phyloP scores from a whole-genome alignment of 2,797 vertebrate species.

The Artibeus lituratus region DNA sequence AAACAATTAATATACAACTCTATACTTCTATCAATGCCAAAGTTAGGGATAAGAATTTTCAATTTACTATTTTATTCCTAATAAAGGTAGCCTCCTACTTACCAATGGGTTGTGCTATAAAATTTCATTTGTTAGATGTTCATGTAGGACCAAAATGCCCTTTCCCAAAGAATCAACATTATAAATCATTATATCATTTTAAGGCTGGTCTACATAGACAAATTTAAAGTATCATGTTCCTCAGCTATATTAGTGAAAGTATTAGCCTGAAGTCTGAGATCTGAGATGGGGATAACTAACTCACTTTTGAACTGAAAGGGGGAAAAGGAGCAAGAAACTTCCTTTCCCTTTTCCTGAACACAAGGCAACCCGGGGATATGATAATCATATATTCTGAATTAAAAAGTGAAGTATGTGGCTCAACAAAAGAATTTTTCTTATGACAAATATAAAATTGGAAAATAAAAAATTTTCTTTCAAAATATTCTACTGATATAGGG shows the following conservation, averaged over 20 bases:
- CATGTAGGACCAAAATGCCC: conserved; percentile 14
- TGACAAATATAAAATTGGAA: conserved; percentile 10
- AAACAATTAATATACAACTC: background rate
- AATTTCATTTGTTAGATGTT: conserved; percentile 49
- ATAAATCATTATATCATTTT: conserved; percentile 44
- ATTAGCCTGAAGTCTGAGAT: background rate
- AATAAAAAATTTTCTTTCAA: background rate
- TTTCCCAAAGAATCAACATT: conserved; percentile 37
- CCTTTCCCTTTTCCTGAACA: background rate
- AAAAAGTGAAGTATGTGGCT: background rate
- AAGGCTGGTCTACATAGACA: background rate
- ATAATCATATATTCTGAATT: background rate
- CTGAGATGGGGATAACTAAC: background rate
- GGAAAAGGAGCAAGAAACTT: background rate
- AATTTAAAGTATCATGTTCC: conserved; percentile 19
- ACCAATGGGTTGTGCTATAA: conserved; percentile 8
- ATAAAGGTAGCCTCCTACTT: background rate
- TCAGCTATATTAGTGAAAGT: background rate
- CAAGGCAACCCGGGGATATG: background rate
- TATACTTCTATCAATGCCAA: background rate
- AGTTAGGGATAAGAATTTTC: background rate
- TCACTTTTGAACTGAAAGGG: background rate
- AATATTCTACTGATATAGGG: background rate
- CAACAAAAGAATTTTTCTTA: background rate
- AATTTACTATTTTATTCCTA: background rate